phyloP scores from a whole-genome alignment of 2,797 vertebrate species.

The Capromys pilorides region DNA sequence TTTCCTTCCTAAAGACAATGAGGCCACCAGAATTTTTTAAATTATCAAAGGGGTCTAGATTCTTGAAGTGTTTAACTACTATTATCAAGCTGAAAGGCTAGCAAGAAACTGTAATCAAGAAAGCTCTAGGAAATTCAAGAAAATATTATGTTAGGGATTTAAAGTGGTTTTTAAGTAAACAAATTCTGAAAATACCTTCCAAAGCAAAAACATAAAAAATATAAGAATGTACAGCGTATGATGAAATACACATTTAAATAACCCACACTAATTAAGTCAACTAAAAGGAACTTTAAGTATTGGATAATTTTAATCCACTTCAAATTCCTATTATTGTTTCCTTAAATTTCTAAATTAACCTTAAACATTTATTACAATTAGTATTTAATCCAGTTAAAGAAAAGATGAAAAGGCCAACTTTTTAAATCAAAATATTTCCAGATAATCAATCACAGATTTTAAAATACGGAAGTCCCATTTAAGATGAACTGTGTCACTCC shows the following conservation, averaged over 20 bases:
- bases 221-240: not conserved
- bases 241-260: conserved; percentile 22
- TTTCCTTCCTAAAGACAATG: not conserved
- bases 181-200: not conserved
- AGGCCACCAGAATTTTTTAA: not conserved
- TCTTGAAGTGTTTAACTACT: not conserved
- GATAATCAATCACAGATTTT: not conserved
- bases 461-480: not conserved
- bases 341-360: conserved; percentile 26
- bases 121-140: not conserved
- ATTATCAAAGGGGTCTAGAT: not conserved
- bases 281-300: not conserved
- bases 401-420: not conserved
- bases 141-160: not conserved
- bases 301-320: not conserved
- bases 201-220: conserved; percentile 44
- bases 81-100: not conserved
- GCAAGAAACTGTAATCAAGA: not conserved
- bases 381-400: not conserved
- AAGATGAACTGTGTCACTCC: not conserved
- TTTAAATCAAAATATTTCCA: not conserved
- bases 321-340: not conserved
- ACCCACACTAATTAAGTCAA: not conserved
- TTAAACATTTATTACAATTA: conserved; percentile 18
- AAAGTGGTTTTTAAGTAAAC: not conserved